Evolutionary conservation across 2,888 invertebrate species (phyloP).

Genomic region (Apamea monoglypha): DNA sequence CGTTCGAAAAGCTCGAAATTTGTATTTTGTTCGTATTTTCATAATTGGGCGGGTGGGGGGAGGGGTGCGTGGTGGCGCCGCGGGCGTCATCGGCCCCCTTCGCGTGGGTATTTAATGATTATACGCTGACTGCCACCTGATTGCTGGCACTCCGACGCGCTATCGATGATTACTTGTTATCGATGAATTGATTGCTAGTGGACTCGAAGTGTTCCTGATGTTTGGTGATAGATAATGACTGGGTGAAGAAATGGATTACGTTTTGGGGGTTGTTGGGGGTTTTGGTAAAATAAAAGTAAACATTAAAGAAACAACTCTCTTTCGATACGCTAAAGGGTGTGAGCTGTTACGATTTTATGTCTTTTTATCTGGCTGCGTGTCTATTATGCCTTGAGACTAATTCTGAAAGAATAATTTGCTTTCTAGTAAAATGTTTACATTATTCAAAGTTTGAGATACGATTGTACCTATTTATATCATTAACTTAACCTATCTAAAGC

Average conservation of each 20-base stretch:
- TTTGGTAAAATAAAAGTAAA: slow-evolving; percentile 11
- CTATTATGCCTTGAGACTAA: not conserved
- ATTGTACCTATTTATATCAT: not conserved
- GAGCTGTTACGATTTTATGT: not conserved
- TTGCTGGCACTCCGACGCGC: slow-evolving; percentile 81
- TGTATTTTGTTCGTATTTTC: slow-evolving; percentile 90
- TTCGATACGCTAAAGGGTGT: not conserved
- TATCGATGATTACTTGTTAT: slow-evolving; percentile 82
- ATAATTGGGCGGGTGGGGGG: slow-evolving; percentile 87
- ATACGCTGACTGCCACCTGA: slow-evolving; percentile 90
- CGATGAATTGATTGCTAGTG: slow-evolving; percentile 73
- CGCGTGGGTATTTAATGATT: slow-evolving; percentile 90
- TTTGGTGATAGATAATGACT: slow-evolving; percentile 45
- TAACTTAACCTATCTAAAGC: not conserved
- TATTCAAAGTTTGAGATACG: not conserved
- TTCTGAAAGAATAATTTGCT: not conserved
- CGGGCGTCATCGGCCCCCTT: slow-evolving; percentile 87
- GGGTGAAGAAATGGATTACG: slow-evolving; percentile 12
- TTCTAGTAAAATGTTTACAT: not conserved
- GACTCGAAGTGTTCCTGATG: slow-evolving; percentile 44
- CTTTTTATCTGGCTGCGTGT: not conserved
- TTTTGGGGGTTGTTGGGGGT: not conserved
- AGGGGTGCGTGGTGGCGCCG: slow-evolving; percentile 80
- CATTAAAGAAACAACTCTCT: not conserved
- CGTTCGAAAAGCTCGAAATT: slow-evolving; percentile 82